phyloP scores from a whole-genome alignment of 2,113 vertebrate genomes.

The Macaca mulatta region DNA sequence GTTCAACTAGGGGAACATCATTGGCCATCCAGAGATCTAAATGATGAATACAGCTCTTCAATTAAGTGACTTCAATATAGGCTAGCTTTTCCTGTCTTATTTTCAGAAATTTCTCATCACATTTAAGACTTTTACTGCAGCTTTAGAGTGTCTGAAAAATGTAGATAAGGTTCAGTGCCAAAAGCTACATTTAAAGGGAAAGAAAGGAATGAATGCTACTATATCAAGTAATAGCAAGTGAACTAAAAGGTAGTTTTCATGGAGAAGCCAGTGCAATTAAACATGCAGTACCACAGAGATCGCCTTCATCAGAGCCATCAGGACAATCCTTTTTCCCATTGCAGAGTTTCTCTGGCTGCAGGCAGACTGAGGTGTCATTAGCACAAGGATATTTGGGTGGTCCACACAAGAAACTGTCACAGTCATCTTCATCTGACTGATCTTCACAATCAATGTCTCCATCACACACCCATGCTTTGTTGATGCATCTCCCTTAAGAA shows the following conservation, averaged over 20 bases:
- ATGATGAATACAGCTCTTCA: background rate
- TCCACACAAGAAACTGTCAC: conserved; percentile 92
- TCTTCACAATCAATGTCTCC: conserved; percentile 99
- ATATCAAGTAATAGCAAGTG: background rate
- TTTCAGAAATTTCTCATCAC: background rate
- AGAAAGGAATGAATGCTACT: background rate
- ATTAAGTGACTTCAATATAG: fast-evolving
- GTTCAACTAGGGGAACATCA: background rate
- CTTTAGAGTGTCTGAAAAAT: background rate
- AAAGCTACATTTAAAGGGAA: background rate
- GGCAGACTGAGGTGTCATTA: conserved; percentile 94
- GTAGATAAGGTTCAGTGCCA: background rate
- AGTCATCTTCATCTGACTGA: conserved; percentile 96
- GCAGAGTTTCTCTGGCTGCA: conserved; percentile 96
- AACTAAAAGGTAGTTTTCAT: background rate
- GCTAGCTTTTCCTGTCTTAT: background rate
- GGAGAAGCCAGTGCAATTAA: background rate
- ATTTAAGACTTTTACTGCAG: background rate
- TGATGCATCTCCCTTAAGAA: conserved; percentile 96
- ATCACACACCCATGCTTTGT: conserved; percentile 98
- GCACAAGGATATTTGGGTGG: conserved; percentile 97
- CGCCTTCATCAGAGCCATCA: conserved; percentile 96
- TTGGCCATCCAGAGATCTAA: background rate
- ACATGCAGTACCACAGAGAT: conserved; percentile 92
- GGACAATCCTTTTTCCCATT: conserved; percentile 94